Evolutionary conservation across 1,140 invertebrate species (phyloP).

Genomic region (Pogonomyrmex californicus): DNA sequence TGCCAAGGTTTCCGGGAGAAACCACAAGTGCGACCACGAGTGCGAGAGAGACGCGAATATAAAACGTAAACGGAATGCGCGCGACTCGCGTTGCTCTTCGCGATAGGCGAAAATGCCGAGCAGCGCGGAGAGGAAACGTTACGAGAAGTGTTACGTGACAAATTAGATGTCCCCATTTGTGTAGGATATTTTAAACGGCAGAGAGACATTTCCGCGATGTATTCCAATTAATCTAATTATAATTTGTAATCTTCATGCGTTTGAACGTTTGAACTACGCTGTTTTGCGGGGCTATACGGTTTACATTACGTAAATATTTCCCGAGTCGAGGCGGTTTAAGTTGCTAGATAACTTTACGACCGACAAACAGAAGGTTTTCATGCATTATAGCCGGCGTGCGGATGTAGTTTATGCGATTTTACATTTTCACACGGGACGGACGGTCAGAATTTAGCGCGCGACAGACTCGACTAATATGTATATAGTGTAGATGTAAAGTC

Average conservation of each 20-base stretch:
- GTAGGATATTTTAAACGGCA: not conserved
- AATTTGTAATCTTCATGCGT: not conserved
- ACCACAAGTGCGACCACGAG: too few species aligned
- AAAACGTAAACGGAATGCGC: not conserved
- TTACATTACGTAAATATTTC: not conserved
- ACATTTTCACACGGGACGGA: not conserved
- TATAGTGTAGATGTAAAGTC: conserved; percentile 24
- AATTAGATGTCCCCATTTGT: not conserved
- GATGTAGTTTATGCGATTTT: not conserved
- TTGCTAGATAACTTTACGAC: not conserved
- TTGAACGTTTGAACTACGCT: not conserved
- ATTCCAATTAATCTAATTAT: conserved; percentile 12
- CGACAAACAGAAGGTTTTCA: not conserved
- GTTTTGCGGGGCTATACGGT: not conserved
- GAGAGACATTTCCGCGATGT: not conserved
- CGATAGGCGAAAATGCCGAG: not conserved
- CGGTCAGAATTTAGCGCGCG: conserved; percentile 6
- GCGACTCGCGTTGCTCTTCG: not conserved
- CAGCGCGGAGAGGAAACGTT: not conserved
- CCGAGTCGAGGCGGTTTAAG: not conserved
- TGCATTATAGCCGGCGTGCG: not conserved
- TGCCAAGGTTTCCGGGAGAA: too few species aligned
- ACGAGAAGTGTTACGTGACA: not conserved
- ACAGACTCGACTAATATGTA: not conserved
- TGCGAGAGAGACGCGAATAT: not conserved